Conservation (phyloP, 2,888 invertebrate genomes). For the Apotomis turbidana region DNA sequence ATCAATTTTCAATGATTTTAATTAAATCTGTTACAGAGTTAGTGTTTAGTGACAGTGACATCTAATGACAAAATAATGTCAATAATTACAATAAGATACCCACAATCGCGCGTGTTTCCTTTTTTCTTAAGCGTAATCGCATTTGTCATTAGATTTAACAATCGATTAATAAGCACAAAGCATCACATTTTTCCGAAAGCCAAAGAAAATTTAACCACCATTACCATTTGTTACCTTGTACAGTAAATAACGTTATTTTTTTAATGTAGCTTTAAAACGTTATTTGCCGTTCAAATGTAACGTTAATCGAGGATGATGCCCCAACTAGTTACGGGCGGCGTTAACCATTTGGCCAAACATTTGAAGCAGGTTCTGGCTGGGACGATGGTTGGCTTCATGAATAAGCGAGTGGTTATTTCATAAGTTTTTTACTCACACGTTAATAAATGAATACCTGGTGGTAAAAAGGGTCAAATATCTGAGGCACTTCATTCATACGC, state of each 20-base stretch:
- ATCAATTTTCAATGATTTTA: no score
- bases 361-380: slow-evolving; percentile 62
- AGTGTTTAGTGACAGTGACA: no score
- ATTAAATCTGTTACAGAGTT: no score
- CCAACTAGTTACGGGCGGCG: slow-evolving; percentile 63
- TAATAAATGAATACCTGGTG: slow-evolving; percentile 12
- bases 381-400: slow-evolving; percentile 50
- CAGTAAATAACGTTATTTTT: neutral
- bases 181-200: neutral
- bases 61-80: no score
- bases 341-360: slow-evolving; percentile 74
- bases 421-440: slow-evolving; percentile 26
- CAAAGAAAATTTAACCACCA: neutral
- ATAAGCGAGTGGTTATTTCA: slow-evolving; percentile 35
- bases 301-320: slow-evolving; percentile 61
- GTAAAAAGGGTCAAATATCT: neutral
- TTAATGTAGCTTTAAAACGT: neutral
- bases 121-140: no score
- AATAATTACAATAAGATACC: no score
- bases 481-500: neutral
- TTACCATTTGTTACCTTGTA: neutral
- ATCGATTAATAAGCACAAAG: no score
- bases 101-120: no score
- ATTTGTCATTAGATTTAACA: no score
- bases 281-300: slow-evolving; percentile 45